Percentiles rank a stretch among this genome's conserved stretches.
These are phyloP conservation scores for Stichopus horrens DNA, from an alignment of 53 echinoderm and acorn worm species.

Conservation along the genomic window DNA sequence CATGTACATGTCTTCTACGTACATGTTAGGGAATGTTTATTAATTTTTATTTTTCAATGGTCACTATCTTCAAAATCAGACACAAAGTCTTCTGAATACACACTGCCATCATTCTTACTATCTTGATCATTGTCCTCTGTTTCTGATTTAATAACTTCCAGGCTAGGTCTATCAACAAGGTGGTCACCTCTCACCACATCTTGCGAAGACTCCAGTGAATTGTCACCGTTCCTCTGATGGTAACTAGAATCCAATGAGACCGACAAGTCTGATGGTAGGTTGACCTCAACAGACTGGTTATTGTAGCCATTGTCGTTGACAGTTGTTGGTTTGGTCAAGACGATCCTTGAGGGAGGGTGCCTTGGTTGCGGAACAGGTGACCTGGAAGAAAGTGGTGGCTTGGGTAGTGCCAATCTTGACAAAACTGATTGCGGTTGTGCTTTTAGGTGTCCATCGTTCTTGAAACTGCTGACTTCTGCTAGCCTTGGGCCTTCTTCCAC, in stretches of 20 bases:
- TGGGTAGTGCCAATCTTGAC: conserved; percentile 32
- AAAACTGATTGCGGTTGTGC: neutral
- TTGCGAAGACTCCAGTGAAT: neutral
- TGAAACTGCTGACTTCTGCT: neutral
- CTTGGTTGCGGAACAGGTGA: conserved; percentile 32
- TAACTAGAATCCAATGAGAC: neutral
- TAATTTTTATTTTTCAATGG: neutral
- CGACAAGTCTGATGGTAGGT: conserved; percentile 16
- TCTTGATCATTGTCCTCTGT: conserved; percentile 29
- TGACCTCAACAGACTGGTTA: conserved; percentile 1
- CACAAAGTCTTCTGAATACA: conserved; percentile 70
- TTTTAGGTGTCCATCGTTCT: neutral
- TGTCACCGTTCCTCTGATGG: neutral
- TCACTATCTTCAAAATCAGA: conserved; percentile 17
- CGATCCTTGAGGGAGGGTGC: conserved; percentile 2
- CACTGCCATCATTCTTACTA: conserved; percentile 43
- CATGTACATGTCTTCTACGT: too few species aligned
- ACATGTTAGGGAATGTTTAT: too few species aligned
- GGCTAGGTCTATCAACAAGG: conserved; percentile 15
- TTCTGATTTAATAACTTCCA: conserved; percentile 51
- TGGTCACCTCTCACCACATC: neutral
- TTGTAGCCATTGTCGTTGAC: neutral
- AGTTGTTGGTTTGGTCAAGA: conserved; percentile 5
- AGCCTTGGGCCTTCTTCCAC: neutral
- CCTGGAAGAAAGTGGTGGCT: conserved; percentile 30